Evolutionary conservation across 2,888 invertebrate species (phyloP), one percentile per base, ranked within the genome.

Genomic region (Eubasilissa splendida): DNA sequence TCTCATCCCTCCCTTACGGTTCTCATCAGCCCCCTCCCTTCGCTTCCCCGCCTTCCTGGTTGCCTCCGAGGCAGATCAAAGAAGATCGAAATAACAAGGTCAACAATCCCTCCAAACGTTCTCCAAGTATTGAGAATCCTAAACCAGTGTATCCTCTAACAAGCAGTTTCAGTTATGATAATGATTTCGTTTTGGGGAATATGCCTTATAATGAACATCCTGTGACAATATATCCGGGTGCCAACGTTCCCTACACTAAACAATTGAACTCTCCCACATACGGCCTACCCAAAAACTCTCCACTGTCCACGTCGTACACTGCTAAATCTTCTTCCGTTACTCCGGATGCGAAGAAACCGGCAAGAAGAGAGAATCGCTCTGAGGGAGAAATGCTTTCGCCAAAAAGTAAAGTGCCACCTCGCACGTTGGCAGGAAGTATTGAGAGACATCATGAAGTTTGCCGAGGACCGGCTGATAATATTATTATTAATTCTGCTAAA

Each of bases 381-480:
- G 91, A 90, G 84, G 89, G 88, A 66, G 85, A 85, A 80, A 88
- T 88, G 87, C 85, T 90, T 82, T 90, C 91, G 84, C 90, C 90
- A 31, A 88, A 87, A 85, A 86, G 86, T 86, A 92, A 92, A 90
- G 87, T 93, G 86, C 94, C 94, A 85, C 94, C 94, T 85, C 91
- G 94, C 85, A 94, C 94, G 86, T 91, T 94, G 86, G 92, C 94
- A 83, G 92, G 92, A 86, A 94, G 93, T 86, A 91, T 94, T 86
- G 95, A 95, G 88, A 93, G 94, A 86, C 95, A 95, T 89, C 93
- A 95, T 86, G 95, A 95, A 90, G 95, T 95, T 85, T 93, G 94
- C 86, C 93, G 95, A 86, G 92, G 92, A 86, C 90, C 91, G 84
- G 86, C 89, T 88, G 91, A 91, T 88, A 58, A 31, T 59, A 42